Conservation (phyloP, 2,797 vertebrate genomes). For the Sebastes hubbsi region DNA sequence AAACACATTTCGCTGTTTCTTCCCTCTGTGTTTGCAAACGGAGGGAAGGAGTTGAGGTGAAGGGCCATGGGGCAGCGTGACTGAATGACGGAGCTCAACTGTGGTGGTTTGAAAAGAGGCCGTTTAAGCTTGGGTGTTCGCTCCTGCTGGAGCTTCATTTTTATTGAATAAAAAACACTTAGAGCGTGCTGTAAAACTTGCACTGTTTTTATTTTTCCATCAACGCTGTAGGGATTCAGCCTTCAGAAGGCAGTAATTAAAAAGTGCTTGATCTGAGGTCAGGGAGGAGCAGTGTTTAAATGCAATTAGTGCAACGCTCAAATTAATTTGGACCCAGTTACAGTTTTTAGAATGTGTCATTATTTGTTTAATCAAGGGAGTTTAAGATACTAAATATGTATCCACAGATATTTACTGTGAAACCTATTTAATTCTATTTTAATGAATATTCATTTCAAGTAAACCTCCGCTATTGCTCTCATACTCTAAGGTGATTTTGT, state of each 20-base stretch:
- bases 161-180: constrained; percentile 61
- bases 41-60: constrained; percentile 55
- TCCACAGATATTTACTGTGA: constrained; percentile 58
- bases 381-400: constrained; percentile 76
- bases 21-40: constrained; percentile 68
- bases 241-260: constrained; percentile 81
- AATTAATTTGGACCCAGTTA: constrained; percentile 83
- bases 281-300: constrained; percentile 82
- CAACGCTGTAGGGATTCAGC: constrained; percentile 66
- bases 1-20: constrained; percentile 96
- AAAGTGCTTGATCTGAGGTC: constrained; percentile 74
- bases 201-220: constrained; percentile 80
- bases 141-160: constrained; percentile 43
- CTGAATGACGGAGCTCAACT: constrained; percentile 76
- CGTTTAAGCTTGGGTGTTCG: constrained; percentile 25
- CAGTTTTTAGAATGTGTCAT: constrained; percentile 78
- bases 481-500: background rate
- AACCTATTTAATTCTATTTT: constrained; percentile 66
- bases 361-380: constrained; percentile 83
- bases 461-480: constrained; percentile 44
- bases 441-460: constrained; percentile 73
- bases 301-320: constrained; percentile 79
- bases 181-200: constrained; percentile 53
- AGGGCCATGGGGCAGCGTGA: constrained; percentile 35
- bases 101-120: constrained; percentile 72